A percentile compares a stretch with the other conserved stretches of the same genome.
phyloP scores from a whole-genome alignment of 2,888 invertebrate genomes.

The Diaprepes abbreviatus region DNA sequence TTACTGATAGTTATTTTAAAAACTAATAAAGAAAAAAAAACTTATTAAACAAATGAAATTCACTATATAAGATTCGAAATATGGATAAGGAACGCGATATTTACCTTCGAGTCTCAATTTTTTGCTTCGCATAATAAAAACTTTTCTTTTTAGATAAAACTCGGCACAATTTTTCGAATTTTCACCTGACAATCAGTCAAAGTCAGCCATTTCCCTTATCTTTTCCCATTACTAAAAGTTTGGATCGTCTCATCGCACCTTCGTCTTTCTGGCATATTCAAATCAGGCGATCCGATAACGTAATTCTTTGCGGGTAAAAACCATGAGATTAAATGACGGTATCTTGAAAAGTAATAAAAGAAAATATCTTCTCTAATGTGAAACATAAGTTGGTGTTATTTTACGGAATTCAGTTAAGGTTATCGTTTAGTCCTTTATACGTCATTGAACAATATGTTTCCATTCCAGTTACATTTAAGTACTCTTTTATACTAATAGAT shows the following conservation, averaged over 20 bases:
- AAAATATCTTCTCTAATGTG: constrained; percentile 2
- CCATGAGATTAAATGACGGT: constrained; percentile 28
- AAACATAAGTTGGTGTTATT: constrained; percentile 6
- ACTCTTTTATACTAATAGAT: too few relatives aligned
- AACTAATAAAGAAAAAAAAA: too few relatives aligned
- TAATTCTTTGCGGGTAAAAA: constrained; percentile 23
- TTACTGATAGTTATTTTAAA: too few relatives aligned
- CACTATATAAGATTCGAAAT: too few relatives aligned
- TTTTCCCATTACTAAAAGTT: constrained; percentile 32
- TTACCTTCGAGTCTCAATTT: too few relatives aligned
- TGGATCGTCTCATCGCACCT: constrained; percentile 33
- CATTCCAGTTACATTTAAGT: too few relatives aligned
- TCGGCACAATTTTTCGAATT: constrained; percentile 22
- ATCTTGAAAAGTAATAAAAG: constrained; percentile 25
- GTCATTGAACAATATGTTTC: too few relatives aligned
- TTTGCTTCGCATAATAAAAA: not conserved
- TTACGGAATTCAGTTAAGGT: not conserved
- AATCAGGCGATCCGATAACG: constrained; percentile 28
- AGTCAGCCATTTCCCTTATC: constrained; percentile 35
- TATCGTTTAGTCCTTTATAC: not conserved
- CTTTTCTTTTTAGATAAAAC: constrained; percentile 2
- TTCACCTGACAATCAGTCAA: constrained; percentile 39
- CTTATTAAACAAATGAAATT: too few relatives aligned
- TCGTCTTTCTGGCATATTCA: constrained; percentile 29
- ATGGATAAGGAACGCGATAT: too few relatives aligned